Percentiles rank a stretch among this genome's conserved stretches.
These are phyloP conservation scores for Selene dorsalis DNA, from an alignment of 2,797 vertebrate genomes.

Conservation along the genomic window DNA sequence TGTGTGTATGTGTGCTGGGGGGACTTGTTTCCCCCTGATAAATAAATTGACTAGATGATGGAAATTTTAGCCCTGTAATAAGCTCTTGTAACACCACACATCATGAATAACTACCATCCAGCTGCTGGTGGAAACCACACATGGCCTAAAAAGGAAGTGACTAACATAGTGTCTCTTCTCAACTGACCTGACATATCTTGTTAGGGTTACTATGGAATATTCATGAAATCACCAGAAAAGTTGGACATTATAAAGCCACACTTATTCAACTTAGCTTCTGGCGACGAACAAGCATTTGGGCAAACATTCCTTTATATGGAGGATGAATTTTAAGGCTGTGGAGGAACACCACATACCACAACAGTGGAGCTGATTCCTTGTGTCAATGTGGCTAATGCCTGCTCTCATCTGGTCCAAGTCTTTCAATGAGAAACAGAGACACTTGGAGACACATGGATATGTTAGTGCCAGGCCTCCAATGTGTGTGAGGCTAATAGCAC, in stretches of 20 bases:
- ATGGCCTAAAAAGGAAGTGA: slow-evolving; percentile 47
- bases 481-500: background rate
- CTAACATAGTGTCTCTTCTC: slow-evolving; percentile 20
- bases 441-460: slow-evolving; percentile 4
- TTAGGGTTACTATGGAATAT: slow-evolving; percentile 8
- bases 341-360: slow-evolving; percentile 35
- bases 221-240: slow-evolving; percentile 20
- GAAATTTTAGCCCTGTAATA: slow-evolving; percentile 62
- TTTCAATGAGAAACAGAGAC: slow-evolving; percentile 44
- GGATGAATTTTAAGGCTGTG: slow-evolving; percentile 15
- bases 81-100: slow-evolving; percentile 53
- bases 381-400: slow-evolving; percentile 36
- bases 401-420: slow-evolving; percentile 23
- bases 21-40: slow-evolving; percentile 52
- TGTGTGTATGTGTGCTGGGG: background rate
- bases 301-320: slow-evolving; percentile 19
- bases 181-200: slow-evolving; percentile 31
- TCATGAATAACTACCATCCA: slow-evolving; percentile 51
- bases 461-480: background rate
- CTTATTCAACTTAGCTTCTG: slow-evolving; percentile 31
- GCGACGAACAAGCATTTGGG: background rate
- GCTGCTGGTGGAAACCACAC: slow-evolving; percentile 49
- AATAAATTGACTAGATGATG: slow-evolving; percentile 68
- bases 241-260: background rate
- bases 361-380: slow-evolving; percentile 24